A percentile compares a stretch with the other conserved stretches of the same genome.
These are phyloP conservation scores for Boloria selene DNA, from an alignment of 2,888 invertebrate genomes.

Conservation along the genomic window DNA sequence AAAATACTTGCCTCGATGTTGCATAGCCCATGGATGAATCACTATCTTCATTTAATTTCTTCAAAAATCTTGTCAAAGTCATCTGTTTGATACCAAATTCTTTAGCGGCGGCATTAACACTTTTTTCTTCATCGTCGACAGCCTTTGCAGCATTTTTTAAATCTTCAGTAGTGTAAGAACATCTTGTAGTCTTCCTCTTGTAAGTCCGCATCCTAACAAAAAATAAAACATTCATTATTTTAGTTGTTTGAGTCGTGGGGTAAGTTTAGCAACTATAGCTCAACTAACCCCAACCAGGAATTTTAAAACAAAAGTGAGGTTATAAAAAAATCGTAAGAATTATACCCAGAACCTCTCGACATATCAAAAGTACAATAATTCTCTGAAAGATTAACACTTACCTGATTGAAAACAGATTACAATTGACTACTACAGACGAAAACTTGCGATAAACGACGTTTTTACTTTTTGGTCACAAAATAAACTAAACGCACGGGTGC, in stretches of 20 bases:
- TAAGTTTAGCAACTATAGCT: no score
- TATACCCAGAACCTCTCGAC: constrained; percentile 31
- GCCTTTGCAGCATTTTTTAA: constrained; percentile 40
- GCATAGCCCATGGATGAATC: constrained; percentile 41
- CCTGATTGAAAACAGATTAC: constrained; percentile 38
- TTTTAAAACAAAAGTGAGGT: no score
- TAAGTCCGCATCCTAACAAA: constrained; percentile 40
- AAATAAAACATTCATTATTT: constrained; percentile 34
- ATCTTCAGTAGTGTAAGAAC: constrained; percentile 39
- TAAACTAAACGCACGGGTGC: constrained; percentile 33
- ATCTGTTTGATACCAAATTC: constrained; percentile 44
- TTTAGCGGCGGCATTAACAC: constrained; percentile 40
- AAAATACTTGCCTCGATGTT: constrained; percentile 42
- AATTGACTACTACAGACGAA: constrained; percentile 37
- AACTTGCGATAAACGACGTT: no score
- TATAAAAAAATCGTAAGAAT: constrained; percentile 37
- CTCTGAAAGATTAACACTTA: constrained; percentile 35
- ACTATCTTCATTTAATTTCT: constrained; percentile 38
- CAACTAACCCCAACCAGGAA: no score
- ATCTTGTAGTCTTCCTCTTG: constrained; percentile 38
- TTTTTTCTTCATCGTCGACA: constrained; percentile 38
- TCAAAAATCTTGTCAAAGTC: constrained; percentile 43
- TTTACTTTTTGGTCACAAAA: no score
- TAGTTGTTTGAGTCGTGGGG: constrained; percentile 32
- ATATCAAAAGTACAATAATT: constrained; percentile 39